Base-by-base conservation (phyloP, 2,888 invertebrate genomes). In the Drosophila eohydei region DNA sequence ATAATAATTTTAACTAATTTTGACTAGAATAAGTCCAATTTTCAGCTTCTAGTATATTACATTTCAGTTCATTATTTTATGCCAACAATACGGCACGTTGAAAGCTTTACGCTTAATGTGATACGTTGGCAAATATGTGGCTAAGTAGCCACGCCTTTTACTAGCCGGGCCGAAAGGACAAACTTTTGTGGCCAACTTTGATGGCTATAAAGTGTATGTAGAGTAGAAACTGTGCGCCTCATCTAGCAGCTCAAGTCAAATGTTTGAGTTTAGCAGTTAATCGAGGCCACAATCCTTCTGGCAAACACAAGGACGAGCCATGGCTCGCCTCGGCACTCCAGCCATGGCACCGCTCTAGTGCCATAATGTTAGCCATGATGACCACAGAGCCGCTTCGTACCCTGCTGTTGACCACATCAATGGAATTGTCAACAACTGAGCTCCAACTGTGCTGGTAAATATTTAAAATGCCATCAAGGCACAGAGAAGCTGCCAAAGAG, bases 381-480 rank as follows among this genome's bases (percentile, higher is more conserved):
- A 79, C 82, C 76, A 58, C 81, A 71, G 60, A 38, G 51, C 7
- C 30, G 52, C 34, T 14, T 34, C 34, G 26, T 14, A 41, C 46
- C 46, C 55, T 28, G 67, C 34, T 55, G 63, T 5, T 54, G 38
- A 51, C 30, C 43, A 9, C 59, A 41, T 58, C 54, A 44, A 79
- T 69, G 60, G 55, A 63, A 73, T 52, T 72, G 75, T 81, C 82
- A 75, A 78, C 78, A 75, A 74, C 75, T 74, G 40, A 38, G 16
- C 34, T 43, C 57, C 38, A 40, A 16, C 26, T 48, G 52, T 46
- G 55, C 66, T 86, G 62, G 44, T 88, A 78, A 84, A 84, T 88
- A 84, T 88, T 88, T 84, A 78, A 88, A 89, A 74, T 67, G 64
- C 71, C 72, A 69, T 62, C 57, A 55, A 41, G 44, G 43, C 28